Conservation (phyloP, 2,113 vertebrate genomes). For the Chroicocephalus ridibundus region DNA sequence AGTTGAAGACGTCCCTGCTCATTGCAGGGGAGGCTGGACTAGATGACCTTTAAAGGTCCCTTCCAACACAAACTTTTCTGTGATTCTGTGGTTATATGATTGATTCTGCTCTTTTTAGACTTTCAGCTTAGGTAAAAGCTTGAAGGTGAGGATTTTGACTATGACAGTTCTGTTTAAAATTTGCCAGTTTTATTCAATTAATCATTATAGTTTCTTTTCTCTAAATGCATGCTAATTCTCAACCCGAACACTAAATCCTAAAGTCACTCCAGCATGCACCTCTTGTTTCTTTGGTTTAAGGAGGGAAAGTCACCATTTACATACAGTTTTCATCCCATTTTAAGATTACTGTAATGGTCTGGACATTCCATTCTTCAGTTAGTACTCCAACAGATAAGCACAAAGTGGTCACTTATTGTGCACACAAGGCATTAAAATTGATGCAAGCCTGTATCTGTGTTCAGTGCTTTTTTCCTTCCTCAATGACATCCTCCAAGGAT, state of each 20-base stretch:
- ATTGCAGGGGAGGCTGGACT: too few species aligned
- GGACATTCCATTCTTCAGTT: background rate
- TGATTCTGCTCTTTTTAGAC: background rate
- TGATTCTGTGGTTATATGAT: background rate
- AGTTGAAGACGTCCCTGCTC: too few species aligned
- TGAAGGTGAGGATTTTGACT: background rate
- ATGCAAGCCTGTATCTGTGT: accelerated
- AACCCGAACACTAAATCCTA: background rate
- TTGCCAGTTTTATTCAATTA: background rate
- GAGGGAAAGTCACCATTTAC: background rate
- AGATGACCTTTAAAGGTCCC: too few species aligned
- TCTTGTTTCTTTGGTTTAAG: background rate
- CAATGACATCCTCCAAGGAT: background rate
- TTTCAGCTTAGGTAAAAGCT: background rate
- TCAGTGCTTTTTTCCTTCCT: background rate
- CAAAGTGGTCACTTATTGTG: background rate
- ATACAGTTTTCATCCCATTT: background rate
- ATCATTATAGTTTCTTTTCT: background rate
- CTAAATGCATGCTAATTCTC: background rate
- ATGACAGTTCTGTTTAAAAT: background rate
- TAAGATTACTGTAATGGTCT: background rate
- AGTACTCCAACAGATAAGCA: background rate
- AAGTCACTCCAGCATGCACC: background rate
- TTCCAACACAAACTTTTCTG: too few species aligned
- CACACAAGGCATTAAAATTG: background rate